Conservation (phyloP, 2,113 vertebrate genomes). For the Haplochromis burtoni region DNA sequence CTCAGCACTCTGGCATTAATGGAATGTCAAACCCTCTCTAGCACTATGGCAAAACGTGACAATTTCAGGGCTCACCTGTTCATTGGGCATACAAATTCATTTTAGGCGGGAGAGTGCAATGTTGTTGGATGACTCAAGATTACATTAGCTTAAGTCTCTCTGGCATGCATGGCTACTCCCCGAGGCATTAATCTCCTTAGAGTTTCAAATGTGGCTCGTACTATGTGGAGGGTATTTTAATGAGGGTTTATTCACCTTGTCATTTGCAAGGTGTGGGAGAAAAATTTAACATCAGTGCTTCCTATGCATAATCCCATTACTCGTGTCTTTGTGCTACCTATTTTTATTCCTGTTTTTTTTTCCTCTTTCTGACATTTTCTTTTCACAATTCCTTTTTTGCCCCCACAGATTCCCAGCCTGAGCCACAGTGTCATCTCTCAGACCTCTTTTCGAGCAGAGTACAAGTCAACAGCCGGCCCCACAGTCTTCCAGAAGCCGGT, state of each 20-base stretch:
- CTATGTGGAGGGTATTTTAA: slow-evolving; percentile 50
- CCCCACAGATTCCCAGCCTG: slow-evolving; percentile 87
- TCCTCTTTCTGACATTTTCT: not conserved
- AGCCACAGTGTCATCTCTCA: slow-evolving; percentile 99
- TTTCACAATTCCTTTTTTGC: not conserved
- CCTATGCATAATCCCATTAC: slow-evolving; percentile 29
- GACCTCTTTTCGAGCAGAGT: slow-evolving; percentile 97
- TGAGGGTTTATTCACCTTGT: slow-evolving; percentile 44
- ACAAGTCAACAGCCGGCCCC: slow-evolving; percentile 94
- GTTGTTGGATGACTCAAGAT: slow-evolving; percentile 52
- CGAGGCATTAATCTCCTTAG: slow-evolving; percentile 48
- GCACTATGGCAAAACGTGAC: slow-evolving; percentile 28
- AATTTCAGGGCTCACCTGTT: slow-evolving; percentile 51
- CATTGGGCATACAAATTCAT: slow-evolving; percentile 47
- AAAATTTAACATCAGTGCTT: slow-evolving; percentile 12
- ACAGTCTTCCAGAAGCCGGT: slow-evolving; percentile 99
- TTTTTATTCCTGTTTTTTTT: not conserved
- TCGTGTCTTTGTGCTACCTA: not conserved
- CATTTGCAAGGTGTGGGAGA: slow-evolving; percentile 2
- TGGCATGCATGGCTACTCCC: slow-evolving; percentile 43
- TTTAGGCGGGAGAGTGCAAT: slow-evolving; percentile 28
- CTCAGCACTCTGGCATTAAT: slow-evolving; percentile 48
- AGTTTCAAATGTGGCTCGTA: slow-evolving; percentile 27
- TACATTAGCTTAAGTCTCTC: slow-evolving; percentile 52
- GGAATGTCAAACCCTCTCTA: slow-evolving; percentile 51